phyloP scores from a whole-genome alignment of 2,888 invertebrate species.

The Ceramica pisi region DNA sequence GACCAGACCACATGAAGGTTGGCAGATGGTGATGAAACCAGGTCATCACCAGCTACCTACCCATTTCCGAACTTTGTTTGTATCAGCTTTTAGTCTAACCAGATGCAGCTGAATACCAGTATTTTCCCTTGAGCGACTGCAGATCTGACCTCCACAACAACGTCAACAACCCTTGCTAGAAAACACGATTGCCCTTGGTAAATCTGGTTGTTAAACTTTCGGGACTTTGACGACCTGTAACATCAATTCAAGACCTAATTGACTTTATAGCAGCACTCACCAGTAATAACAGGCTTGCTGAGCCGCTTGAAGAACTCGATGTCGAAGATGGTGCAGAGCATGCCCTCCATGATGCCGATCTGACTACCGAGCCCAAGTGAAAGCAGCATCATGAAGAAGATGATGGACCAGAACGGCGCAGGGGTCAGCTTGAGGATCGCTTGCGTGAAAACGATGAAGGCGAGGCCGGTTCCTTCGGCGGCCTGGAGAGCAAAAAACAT shows the following conservation, averaged over 20 bases:
- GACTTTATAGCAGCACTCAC: constrained; percentile 79
- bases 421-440: constrained; percentile 98
- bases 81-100: too few relatives aligned
- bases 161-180: too few relatives aligned
- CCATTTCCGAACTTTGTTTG: too few relatives aligned
- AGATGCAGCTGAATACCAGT: too few relatives aligned
- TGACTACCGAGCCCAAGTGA: constrained; percentile 98
- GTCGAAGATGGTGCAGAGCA: constrained; percentile 98
- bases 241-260: too few relatives aligned
- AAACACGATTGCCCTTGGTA: too few relatives aligned
- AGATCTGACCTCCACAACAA: too few relatives aligned
- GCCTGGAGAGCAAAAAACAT: constrained; percentile 91
- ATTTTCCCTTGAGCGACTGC: too few relatives aligned
- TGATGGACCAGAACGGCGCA: constrained; percentile 98
- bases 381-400: constrained; percentile 98
- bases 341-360: constrained; percentile 98
- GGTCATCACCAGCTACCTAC: too few relatives aligned
- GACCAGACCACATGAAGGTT: constrained; percentile 72
- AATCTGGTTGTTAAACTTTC: too few relatives aligned
- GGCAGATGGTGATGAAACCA: too few relatives aligned
- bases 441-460: constrained; percentile 99
- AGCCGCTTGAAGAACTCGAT: constrained; percentile 97
- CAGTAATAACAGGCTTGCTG: constrained; percentile 97
- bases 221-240: too few relatives aligned
- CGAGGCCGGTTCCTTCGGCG: constrained; percentile 98